These are phyloP conservation scores for Rhyacichthys aspro DNA, from an alignment of 2,797 vertebrate species.

Conservation along the genomic window DNA sequence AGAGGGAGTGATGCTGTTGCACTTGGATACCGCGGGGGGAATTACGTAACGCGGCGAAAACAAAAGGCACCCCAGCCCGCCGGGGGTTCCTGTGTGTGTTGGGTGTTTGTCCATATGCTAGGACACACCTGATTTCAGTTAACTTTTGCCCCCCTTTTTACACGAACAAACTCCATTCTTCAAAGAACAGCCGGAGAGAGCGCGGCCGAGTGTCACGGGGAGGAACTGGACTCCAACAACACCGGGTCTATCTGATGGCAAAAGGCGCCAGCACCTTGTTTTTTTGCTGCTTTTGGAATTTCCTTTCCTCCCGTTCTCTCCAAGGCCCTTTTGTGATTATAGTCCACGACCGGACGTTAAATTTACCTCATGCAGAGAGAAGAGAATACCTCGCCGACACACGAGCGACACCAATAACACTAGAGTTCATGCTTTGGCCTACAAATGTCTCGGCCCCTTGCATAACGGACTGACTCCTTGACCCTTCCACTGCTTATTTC, in stretches of 20 bases:
- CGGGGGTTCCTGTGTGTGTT: conserved; percentile 32
- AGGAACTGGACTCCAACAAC: conserved; percentile 47
- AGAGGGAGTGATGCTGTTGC: conserved; percentile 34
- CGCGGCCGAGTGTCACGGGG: conserved; percentile 39
- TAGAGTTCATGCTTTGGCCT: conserved; percentile 27
- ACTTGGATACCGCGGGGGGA: conserved; percentile 39
- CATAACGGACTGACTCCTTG: conserved; percentile 41
- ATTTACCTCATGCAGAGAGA: conserved; percentile 58
- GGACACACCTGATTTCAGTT: conserved; percentile 70
- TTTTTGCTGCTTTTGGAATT: conserved; percentile 63
- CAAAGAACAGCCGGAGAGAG: conserved; percentile 53
- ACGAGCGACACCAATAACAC: conserved; percentile 17
- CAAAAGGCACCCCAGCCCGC: conserved; percentile 42
- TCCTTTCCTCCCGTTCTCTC: conserved; percentile 53
- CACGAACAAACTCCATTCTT: conserved; percentile 51
- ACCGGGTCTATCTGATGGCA: conserved; percentile 62
- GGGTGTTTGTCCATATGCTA: conserved; percentile 38
- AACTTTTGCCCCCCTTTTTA: conserved; percentile 58
- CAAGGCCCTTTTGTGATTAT: conserved; percentile 59
- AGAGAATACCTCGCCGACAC: conserved; percentile 37
- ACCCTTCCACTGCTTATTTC: conserved; percentile 50
- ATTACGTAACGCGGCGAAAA: conserved; percentile 65
- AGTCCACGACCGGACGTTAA: conserved; percentile 57
- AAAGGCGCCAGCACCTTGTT: conserved; percentile 66
- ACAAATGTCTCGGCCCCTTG: conserved; percentile 31